Percentiles rank a stretch among this genome's conserved stretches.
Evolutionary conservation across 2,888 invertebrate genomes (phyloP).

Genomic region (Phyto melanocephala): DNA sequence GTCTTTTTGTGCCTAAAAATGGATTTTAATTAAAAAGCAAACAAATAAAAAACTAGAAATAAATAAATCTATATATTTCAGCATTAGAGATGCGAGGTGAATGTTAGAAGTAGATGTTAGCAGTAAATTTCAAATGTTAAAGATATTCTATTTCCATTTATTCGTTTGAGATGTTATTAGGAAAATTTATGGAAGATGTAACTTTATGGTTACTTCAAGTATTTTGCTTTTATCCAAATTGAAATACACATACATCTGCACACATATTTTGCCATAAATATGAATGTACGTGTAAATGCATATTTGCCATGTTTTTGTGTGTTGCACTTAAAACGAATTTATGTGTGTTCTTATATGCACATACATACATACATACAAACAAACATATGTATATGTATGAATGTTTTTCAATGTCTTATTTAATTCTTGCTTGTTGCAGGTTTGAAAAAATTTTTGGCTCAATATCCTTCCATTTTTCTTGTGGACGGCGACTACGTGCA

Average conservation of each 20-base stretch:
- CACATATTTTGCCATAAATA: not conserved
- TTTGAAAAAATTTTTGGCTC: conserved; percentile 96
- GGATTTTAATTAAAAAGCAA: conserved; percentile 56
- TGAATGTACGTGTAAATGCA: not conserved
- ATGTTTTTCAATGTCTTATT: conserved; percentile 14
- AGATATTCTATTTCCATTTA: too few relatives aligned
- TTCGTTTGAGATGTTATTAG: not conserved
- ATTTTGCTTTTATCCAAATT: conserved; percentile 46
- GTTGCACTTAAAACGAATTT: conserved; percentile 43
- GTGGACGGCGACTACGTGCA: conserved; percentile 96
- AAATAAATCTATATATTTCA: too few relatives aligned
- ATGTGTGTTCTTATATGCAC: too few relatives aligned
- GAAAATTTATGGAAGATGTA: not conserved
- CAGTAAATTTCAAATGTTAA: too few relatives aligned
- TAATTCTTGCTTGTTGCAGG: conserved; percentile 79
- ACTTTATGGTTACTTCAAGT: not conserved
- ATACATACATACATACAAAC: conserved; percentile 10
- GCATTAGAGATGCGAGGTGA: not conserved
- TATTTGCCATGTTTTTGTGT: not conserved
- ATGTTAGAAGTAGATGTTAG: too few relatives aligned
- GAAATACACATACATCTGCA: not conserved
- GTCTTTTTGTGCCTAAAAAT: conserved; percentile 37
- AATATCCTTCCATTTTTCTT: conserved; percentile 97
- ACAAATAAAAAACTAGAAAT: too few relatives aligned
- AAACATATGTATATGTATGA: not conserved